phyloP scores from a whole-genome alignment of 92 coral and sea anemone species.

The Porites lobata region DNA sequence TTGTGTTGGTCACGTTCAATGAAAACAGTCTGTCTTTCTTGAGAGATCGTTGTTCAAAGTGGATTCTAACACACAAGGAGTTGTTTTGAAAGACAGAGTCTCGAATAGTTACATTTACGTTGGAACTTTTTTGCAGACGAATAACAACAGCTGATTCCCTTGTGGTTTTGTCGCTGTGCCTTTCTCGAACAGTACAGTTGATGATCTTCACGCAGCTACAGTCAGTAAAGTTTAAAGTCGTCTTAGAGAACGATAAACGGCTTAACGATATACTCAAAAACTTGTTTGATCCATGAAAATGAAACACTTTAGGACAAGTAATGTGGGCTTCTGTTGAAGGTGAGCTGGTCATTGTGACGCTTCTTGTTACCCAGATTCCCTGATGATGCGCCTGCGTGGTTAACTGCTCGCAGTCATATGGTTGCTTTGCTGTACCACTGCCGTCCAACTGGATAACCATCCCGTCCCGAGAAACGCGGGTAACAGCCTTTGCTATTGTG shows the following conservation, averaged over 20 bases:
- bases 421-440: conserved; percentile 4
- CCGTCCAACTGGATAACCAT: conserved; percentile 2
- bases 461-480: background rate
- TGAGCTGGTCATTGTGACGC: conserved; percentile 6
- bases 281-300: background rate
- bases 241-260: background rate
- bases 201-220: background rate
- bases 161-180: background rate
- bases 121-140: background rate
- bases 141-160: background rate
- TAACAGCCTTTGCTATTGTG: conserved; percentile 9
- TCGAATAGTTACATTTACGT: conserved; percentile 6
- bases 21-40: background rate
- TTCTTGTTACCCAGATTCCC: background rate
- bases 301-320: background rate
- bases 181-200: conserved; percentile 1
- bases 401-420: conserved; percentile 4
- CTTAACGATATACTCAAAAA: background rate
- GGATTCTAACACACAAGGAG: background rate
- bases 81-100: conserved; percentile 20
- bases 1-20: background rate
- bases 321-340: background rate
- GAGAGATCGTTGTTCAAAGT: background rate
- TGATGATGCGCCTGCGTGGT: background rate
- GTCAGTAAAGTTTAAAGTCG: conserved; percentile 18